phyloP scores from a whole-genome alignment of 2,888 invertebrate species.

The Mechanitis mazaeus region DNA sequence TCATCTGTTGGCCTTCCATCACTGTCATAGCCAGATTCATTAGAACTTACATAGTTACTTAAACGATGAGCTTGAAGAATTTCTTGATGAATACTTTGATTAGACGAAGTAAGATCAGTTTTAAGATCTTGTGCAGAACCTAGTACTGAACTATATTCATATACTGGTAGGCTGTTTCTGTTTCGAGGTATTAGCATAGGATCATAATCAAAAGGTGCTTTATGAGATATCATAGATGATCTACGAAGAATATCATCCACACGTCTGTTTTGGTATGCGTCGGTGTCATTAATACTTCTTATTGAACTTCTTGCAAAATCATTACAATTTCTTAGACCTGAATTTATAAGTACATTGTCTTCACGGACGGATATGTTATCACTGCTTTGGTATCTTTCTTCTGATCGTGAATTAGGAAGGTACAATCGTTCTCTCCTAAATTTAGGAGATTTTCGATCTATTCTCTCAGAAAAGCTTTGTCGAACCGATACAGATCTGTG shows the following conservation, averaged over 20 bases:
- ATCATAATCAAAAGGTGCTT: slow-evolving; percentile 64
- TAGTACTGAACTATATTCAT: slow-evolving; percentile 61
- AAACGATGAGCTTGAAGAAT: slow-evolving; percentile 78
- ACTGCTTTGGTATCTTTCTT: slow-evolving; percentile 77
- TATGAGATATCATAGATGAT: slow-evolving; percentile 69
- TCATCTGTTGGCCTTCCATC: slow-evolving; percentile 80
- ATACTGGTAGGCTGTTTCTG: slow-evolving; percentile 70
- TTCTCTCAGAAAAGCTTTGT: slow-evolving; percentile 73
- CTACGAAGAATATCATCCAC: slow-evolving; percentile 58
- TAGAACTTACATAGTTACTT: slow-evolving; percentile 86
- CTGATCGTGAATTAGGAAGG: slow-evolving; percentile 75
- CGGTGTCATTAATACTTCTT: slow-evolving; percentile 64
- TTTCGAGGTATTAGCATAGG: slow-evolving; percentile 71
- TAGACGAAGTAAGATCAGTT: slow-evolving; percentile 62
- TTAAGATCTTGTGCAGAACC: slow-evolving; percentile 64
- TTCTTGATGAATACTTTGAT: slow-evolving; percentile 77
- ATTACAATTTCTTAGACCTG: slow-evolving; percentile 53
- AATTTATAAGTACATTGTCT: slow-evolving; percentile 64
- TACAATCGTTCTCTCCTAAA: slow-evolving; percentile 59
- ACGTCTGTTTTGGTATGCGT: slow-evolving; percentile 50
- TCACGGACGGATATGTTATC: slow-evolving; percentile 71
- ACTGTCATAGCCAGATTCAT: slow-evolving; percentile 90
- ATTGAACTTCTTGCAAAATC: slow-evolving; percentile 63
- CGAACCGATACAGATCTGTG: slow-evolving; percentile 67
- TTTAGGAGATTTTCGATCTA: slow-evolving; percentile 67